Evolutionary conservation across 2,888 invertebrate species (phyloP), one percentile per base, ranked within the genome.

Genomic region (Acleris emargana): DNA sequence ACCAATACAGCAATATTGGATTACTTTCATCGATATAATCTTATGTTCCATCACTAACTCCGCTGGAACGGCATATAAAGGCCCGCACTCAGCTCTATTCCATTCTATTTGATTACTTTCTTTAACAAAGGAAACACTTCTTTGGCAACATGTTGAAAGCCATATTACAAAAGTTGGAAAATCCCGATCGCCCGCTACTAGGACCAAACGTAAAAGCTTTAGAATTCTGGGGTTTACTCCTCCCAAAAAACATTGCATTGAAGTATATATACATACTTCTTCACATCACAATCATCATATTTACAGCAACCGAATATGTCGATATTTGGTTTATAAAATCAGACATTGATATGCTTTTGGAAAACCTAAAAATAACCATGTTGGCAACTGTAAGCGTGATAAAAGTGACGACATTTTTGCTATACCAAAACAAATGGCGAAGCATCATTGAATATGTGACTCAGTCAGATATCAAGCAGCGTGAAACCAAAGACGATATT

Each of bases 281-380:
- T 76, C 88, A 90, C 73, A n/a, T 84, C 6, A 71, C 79, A 2
- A 84, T 89, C 0, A 79, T 78, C 0, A 22, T 87, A 16, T 91
- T 91, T 42, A 84, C 83, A 1, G 81, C 79, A 0, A 86, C 89
- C 0, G 89, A 89, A 67, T 87, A 77, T n/a, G 76, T 86, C 0
- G 91, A 91, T 28, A 80, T 91, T 5, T 90, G 86, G 85, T 90
- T 85, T 53, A 76, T 90, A 3, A 89, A 86, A 72, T 75, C 79
- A 0, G 81, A 91, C 32, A 73, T 91, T 45, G 86, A 76, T 72
- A 70, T 88, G 43, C 73, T 91, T 2, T 54, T 91, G 7, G 87
- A 84, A 32, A 91, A 91, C 60, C 60, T 91, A 6, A 91, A 91
- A 69, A 88, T 91, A 0, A 89, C 88, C 0, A 80, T 91, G 79